Evolutionary conservation across 1,140 invertebrate genomes (phyloP).

Genomic region (Drosophila repleta): DNA sequence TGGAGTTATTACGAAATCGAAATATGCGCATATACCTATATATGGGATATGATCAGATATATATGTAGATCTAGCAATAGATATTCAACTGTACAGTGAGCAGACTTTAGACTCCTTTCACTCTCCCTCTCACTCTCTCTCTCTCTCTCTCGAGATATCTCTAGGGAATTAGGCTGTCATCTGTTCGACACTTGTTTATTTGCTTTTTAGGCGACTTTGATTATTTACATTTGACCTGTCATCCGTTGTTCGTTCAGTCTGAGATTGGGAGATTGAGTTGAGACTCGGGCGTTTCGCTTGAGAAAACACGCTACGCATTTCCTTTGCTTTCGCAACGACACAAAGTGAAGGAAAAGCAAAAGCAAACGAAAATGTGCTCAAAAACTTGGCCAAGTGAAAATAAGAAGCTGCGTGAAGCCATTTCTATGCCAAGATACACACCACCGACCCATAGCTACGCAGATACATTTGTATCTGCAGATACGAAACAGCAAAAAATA

Average conservation of each 20-base stretch:
- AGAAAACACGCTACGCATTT: constrained; percentile 37
- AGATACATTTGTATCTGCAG: constrained; percentile 8
- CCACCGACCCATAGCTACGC: constrained; percentile 5
- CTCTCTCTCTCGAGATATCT: neutral
- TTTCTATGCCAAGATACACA: constrained; percentile 69
- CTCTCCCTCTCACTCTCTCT: too few species aligned
- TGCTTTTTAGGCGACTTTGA: constrained; percentile 6
- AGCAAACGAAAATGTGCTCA: constrained; percentile 10
- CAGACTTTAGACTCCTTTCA: too few species aligned
- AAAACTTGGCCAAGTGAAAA: constrained; percentile 41
- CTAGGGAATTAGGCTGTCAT: constrained; percentile 33
- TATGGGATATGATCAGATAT: too few species aligned
- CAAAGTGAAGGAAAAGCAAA: neutral
- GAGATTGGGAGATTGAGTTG: neutral
- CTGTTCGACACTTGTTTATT: constrained; percentile 36
- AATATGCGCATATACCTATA: too few species aligned
- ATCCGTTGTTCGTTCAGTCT: constrained; percentile 37
- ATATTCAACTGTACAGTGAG: too few species aligned
- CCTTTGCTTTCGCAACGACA: constrained; percentile 6
- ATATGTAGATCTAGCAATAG: too few species aligned
- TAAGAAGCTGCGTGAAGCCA: constrained; percentile 33
- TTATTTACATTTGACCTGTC: constrained; percentile 45
- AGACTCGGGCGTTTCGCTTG: constrained; percentile 20
- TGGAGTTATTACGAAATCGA: too few species aligned
- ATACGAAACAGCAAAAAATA: constrained; percentile 22